phyloP scores from a whole-genome alignment of 2,888 invertebrate genomes.

The Embidobia sp. region DNA sequence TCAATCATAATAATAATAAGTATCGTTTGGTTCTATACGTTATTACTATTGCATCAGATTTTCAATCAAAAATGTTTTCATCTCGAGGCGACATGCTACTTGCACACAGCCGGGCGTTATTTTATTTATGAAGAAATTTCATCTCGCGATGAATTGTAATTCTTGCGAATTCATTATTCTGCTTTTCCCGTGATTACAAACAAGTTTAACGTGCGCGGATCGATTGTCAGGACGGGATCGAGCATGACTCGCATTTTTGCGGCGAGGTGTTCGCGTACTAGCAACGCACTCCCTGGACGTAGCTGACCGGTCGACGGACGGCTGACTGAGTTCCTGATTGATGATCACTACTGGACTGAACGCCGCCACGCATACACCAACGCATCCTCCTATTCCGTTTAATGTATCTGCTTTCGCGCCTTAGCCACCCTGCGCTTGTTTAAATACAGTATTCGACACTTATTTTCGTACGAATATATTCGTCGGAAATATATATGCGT shows the following conservation, averaged over 20 bases:
- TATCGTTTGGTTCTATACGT: slow-evolving; percentile 26
- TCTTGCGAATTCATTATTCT: slow-evolving; percentile 58
- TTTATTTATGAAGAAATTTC: slow-evolving; percentile 59
- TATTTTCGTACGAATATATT: too few species aligned
- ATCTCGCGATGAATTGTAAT: slow-evolving; percentile 55
- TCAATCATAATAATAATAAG: slow-evolving; percentile 48
- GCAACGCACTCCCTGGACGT: slow-evolving; percentile 72
- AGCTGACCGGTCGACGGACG: slow-evolving; percentile 77
- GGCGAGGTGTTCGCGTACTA: slow-evolving; percentile 71
- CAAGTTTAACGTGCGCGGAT: slow-evolving; percentile 67
- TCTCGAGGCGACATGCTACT: slow-evolving; percentile 39
- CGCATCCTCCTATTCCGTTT: slow-evolving; percentile 65
- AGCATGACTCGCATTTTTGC: slow-evolving; percentile 77
- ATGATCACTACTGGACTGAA: slow-evolving; percentile 80
- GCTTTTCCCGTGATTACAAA: slow-evolving; percentile 64
- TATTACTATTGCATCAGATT: slow-evolving; percentile 31
- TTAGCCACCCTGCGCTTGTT: slow-evolving; percentile 54
- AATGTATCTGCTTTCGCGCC: slow-evolving; percentile 59
- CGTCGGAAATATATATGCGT: too few species aligned
- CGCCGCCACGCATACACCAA: slow-evolving; percentile 74
- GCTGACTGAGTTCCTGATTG: slow-evolving; percentile 78
- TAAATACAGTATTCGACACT: slow-evolving; percentile 57
- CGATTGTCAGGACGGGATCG: slow-evolving; percentile 77
- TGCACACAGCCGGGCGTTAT: slow-evolving; percentile 26
- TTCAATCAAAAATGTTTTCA: slow-evolving; percentile 40